phyloP scores from a whole-genome alignment of 2,113 vertebrate species.

The Sceloporus undulatus region DNA sequence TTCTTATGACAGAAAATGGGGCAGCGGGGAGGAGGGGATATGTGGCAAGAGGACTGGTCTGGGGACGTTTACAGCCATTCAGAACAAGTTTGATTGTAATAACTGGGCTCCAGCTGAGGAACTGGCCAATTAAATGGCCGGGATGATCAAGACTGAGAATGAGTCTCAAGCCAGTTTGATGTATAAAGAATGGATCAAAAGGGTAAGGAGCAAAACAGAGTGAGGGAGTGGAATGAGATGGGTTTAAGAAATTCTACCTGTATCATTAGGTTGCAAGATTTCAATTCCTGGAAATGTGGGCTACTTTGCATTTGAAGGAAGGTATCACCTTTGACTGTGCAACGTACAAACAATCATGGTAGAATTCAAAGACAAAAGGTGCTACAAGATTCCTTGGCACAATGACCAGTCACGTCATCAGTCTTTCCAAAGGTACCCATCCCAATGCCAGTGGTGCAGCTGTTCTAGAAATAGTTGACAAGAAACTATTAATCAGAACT shows the following conservation, averaged over 20 bases:
- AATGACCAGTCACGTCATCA: conserved; percentile 3
- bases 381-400: no score
- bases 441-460: neutral
- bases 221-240: neutral
- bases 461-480: neutral
- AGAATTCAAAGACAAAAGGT: no score
- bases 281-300: neutral
- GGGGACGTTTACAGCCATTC: neutral
- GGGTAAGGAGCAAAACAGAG: rapidly evolving
- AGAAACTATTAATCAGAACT: neutral
- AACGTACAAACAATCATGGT: no score
- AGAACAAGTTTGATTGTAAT: conserved; percentile 19
- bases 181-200: neutral
- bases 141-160: conserved; percentile 3
- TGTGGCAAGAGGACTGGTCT: neutral
- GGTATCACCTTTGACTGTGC: neutral
- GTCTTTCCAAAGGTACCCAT: conserved; percentile 3
- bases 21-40: conserved; percentile 11
- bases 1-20: conserved; percentile 51
- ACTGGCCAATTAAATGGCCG: conserved; percentile 3
- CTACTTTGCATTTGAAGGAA: neutral
- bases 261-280: neutral
- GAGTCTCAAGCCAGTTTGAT: neutral
- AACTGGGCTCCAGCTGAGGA: conserved; percentile 43
- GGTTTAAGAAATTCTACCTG: neutral